These are phyloP conservation scores for Malurus alboscapulatus DNA, from an alignment of 2,113 vertebrate species.

Conservation along the genomic window DNA sequence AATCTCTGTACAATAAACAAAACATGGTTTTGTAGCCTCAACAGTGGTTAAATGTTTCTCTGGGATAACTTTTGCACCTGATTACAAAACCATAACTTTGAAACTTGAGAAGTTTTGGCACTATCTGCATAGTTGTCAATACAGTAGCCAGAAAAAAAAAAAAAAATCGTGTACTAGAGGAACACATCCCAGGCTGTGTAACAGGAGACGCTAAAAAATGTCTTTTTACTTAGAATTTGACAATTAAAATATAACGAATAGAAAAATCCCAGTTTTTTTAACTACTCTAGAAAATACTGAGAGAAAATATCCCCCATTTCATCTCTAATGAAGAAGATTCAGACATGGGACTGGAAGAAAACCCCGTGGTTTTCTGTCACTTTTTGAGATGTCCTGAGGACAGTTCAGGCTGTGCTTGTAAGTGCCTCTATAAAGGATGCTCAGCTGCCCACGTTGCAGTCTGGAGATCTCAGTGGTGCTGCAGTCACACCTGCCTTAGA, in stretches of 20 bases:
- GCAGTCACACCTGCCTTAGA: background rate
- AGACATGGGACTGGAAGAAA: background rate
- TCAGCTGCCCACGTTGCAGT: background rate
- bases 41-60: background rate
- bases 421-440: background rate
- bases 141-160: background rate
- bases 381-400: background rate
- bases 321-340: background rate
- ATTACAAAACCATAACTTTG: background rate
- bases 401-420: background rate
- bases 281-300: background rate
- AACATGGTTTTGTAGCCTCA: rapidly evolving
- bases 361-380: background rate
- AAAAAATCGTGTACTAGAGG: background rate
- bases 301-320: background rate
- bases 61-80: background rate
- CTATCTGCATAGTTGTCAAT: background rate
- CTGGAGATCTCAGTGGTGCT: background rate
- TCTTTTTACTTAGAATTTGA: background rate
- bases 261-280: background rate
- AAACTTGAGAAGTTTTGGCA: background rate
- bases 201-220: background rate
- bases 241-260: background rate
- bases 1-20: background rate
- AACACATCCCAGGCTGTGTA: background rate